Conservation (phyloP, 2,888 invertebrate species). For the Leptarthrus brevirostris region DNA sequence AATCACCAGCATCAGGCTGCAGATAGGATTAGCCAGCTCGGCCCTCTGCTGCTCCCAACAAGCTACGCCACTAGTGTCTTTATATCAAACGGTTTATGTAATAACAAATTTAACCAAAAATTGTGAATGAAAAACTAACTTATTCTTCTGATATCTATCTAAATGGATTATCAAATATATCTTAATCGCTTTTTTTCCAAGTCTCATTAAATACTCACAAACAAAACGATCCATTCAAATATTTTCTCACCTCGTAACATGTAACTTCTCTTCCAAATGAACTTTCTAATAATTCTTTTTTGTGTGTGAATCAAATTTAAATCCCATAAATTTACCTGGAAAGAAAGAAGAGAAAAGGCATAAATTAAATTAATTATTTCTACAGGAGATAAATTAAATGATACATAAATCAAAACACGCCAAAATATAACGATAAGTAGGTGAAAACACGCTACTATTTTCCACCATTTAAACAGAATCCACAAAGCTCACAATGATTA, state of each 20-base stretch:
- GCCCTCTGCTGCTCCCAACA: too few relatives aligned
- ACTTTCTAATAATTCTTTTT: background rate
- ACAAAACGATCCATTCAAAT: too few relatives aligned
- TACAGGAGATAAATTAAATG: slow-evolving; percentile 21
- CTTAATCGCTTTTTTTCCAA: too few relatives aligned
- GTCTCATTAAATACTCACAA: too few relatives aligned
- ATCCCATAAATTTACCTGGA: slow-evolving; percentile 44
- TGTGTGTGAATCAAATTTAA: background rate
- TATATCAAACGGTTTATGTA: too few relatives aligned
- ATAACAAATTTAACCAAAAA: too few relatives aligned
- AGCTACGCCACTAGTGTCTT: too few relatives aligned
- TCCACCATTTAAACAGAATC: slow-evolving; percentile 43
- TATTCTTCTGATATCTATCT: too few relatives aligned
- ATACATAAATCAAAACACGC: slow-evolving; percentile 37
- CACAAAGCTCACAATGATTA: slow-evolving; percentile 6
- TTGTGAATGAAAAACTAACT: too few relatives aligned
- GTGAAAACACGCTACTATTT: slow-evolving; percentile 43
- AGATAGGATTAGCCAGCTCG: too few relatives aligned
- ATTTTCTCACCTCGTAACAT: background rate
- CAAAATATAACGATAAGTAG: slow-evolving; percentile 30
- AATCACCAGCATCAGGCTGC: too few relatives aligned
- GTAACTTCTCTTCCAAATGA: background rate
- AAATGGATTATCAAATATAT: too few relatives aligned
- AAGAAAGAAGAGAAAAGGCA: slow-evolving; percentile 39
- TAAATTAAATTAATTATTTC: slow-evolving; percentile 42